A percentile compares a stretch with the other conserved stretches of the same genome.
Conservation (phyloP, 1,140 invertebrate species). For the Brachionus plicatilis region DNA sequence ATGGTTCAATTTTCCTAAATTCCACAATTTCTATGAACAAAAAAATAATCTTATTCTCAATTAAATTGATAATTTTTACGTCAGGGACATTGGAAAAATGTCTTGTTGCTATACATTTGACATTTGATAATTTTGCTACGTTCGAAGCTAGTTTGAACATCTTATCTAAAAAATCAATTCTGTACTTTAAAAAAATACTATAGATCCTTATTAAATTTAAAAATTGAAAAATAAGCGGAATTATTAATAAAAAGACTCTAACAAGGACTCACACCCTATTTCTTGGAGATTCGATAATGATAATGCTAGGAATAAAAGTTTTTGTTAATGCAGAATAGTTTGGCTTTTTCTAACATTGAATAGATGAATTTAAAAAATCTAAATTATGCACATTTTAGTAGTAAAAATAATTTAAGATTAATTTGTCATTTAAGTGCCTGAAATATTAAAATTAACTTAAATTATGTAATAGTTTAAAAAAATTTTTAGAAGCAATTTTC, state of each 20-base stretch:
- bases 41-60: neutral
- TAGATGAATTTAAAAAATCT: no score
- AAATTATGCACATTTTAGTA: no score
- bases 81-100: conserved; percentile 16
- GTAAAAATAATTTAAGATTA: no score
- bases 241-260: no score
- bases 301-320: neutral
- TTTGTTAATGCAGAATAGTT: neutral
- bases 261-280: neutral
- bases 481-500: no score
- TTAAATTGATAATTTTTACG: neutral
- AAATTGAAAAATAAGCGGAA: neutral
- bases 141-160: conserved; percentile 21
- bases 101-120: neutral
- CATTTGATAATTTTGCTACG: neutral
- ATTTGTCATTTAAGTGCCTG: no score
- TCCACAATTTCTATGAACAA: conserved; percentile 45
- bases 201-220: neutral
- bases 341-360: neutral
- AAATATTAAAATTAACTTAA: no score
- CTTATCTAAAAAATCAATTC: neutral
- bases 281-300: neutral
- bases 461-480: no score
- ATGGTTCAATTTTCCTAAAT: conserved; percentile 62
- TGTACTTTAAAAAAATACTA: neutral